These are phyloP conservation scores for Stictocephala bisonia DNA, from an alignment of 2,888 invertebrate species.

Conservation along the genomic window DNA sequence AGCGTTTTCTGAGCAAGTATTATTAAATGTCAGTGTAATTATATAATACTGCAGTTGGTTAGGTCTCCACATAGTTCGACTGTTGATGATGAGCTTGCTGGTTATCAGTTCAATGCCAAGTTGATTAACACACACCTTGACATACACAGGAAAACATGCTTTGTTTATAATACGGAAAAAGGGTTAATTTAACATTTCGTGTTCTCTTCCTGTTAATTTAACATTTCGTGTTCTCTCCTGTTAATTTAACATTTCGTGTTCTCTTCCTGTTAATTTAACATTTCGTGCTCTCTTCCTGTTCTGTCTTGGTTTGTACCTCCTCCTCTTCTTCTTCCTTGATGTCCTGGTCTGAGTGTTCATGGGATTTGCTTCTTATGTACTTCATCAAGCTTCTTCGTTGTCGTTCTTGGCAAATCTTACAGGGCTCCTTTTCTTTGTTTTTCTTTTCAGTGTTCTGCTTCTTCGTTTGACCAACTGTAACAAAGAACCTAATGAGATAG, in stretches of 20 bases:
- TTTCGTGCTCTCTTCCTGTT: background rate
- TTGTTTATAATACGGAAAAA: too few relatives aligned
- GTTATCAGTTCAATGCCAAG: too few relatives aligned
- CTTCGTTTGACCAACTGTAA: slow-evolving; percentile 59
- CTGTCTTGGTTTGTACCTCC: slow-evolving; percentile 31
- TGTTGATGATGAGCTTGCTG: too few relatives aligned
- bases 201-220: background rate
- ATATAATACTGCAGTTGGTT: too few relatives aligned
- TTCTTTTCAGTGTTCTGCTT: slow-evolving; percentile 63
- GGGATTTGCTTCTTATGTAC: slow-evolving; percentile 68
- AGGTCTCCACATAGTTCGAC: too few relatives aligned
- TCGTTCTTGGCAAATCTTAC: slow-evolving; percentile 54
- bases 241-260: background rate
- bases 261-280: background rate
- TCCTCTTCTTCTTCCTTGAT: slow-evolving; percentile 61
- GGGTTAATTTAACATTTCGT: background rate
- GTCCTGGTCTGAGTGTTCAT: slow-evolving; percentile 64
- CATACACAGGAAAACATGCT: too few relatives aligned
- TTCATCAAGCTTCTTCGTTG: slow-evolving; percentile 66
- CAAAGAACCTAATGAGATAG: too few relatives aligned
- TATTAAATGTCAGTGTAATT: too few relatives aligned
- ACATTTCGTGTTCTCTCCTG: background rate
- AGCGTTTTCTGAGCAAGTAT: too few relatives aligned
- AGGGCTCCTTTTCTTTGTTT: slow-evolving; percentile 53
- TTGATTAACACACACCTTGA: too few relatives aligned